Conservation (phyloP, 2,113 vertebrate species). For the Ctenodactylus gundi region DNA sequence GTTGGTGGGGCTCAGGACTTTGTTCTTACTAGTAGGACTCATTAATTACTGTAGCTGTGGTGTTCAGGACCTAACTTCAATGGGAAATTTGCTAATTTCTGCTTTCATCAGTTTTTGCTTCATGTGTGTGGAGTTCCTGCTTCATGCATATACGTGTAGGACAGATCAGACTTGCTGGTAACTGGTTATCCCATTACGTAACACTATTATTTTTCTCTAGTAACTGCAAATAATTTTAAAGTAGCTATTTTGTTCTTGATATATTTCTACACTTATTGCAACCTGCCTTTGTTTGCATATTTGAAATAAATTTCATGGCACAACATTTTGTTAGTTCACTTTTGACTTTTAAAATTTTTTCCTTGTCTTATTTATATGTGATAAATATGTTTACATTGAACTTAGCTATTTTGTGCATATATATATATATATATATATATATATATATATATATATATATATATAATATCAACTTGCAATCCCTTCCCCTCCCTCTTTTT, state of each 20-base stretch:
- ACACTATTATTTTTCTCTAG: neutral
- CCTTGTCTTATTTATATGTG: too few species aligned
- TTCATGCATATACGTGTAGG: neutral
- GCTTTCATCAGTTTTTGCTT: neutral
- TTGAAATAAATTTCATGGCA: neutral
- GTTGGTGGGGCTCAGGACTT: neutral
- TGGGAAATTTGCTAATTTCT: neutral
- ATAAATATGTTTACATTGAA: too few species aligned
- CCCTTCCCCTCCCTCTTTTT: too few species aligned
- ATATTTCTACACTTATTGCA: neutral
- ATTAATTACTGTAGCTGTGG: neutral
- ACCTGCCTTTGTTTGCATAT: neutral
- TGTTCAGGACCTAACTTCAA: neutral
- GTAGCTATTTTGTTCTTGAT: too few species aligned
- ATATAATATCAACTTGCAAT: too few species aligned
- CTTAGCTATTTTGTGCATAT: too few species aligned
- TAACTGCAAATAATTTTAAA: too few species aligned
- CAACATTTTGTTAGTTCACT: too few species aligned
- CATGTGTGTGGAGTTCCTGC: neutral
- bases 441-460: too few species aligned
- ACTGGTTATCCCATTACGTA: neutral
- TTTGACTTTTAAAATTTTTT: too few species aligned
- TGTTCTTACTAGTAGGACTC: neutral
- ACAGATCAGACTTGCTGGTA: neutral
- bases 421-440: too few species aligned